Conservation (phyloP, 92 coral and sea anemone genomes). For the Epizoanthus illoricatus region DNA sequence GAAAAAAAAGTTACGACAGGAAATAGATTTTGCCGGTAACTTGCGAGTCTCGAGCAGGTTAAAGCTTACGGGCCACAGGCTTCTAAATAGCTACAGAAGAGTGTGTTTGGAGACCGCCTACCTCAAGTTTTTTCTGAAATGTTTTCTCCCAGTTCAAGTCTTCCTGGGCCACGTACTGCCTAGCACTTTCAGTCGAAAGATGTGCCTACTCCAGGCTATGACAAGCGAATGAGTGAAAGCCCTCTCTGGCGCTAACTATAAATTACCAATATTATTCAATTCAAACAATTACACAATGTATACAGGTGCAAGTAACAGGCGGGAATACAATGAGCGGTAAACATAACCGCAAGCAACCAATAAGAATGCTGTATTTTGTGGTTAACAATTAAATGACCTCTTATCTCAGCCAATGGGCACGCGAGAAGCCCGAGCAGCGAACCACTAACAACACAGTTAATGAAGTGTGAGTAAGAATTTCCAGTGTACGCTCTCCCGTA, state of each 20-base stretch:
- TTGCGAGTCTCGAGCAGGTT: constrained; percentile 31
- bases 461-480: constrained; percentile 65
- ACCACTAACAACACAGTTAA: constrained; percentile 79
- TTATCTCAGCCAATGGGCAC: constrained; percentile 69
- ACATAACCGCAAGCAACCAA: constrained; percentile 79
- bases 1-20: constrained; percentile 44
- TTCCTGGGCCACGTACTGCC: constrained; percentile 21
- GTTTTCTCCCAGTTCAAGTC: constrained; percentile 22
- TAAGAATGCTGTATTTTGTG: constrained; percentile 58
- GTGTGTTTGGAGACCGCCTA: not conserved
- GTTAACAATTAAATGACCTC: constrained; percentile 87
- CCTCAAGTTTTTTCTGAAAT: not conserved
- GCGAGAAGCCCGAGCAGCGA: constrained; percentile 53
- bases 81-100: not conserved
- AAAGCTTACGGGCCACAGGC: not conserved
- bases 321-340: constrained; percentile 87
- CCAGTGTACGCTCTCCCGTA: constrained; percentile 34
- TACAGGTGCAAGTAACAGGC: constrained; percentile 92
- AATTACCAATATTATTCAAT: constrained; percentile 85
- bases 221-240: constrained; percentile 84
- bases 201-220: constrained; percentile 28
- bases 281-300: constrained; percentile 74
- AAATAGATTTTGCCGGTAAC: constrained; percentile 35
- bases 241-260: constrained; percentile 89
- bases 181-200: constrained; percentile 5